Percentiles rank a stretch among this genome's conserved stretches.
phyloP scores from a whole-genome alignment of 1,140 invertebrate species.

The Drosophila funebris region DNA sequence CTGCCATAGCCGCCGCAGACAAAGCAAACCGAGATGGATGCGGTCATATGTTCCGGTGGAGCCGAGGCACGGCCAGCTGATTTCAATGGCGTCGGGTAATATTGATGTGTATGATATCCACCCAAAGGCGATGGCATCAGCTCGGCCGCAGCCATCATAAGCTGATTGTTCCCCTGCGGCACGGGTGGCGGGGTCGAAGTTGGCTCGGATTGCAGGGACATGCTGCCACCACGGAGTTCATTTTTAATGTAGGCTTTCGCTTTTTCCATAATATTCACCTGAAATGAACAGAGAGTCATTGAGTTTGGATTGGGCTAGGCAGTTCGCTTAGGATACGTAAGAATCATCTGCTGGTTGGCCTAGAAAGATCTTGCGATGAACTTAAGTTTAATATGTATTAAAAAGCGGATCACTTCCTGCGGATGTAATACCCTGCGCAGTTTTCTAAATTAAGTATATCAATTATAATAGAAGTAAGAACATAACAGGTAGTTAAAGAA shows the following conservation, averaged over 20 bases:
- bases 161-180: constrained; percentile 29
- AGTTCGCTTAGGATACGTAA: too few species aligned
- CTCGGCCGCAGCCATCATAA: constrained; percentile 36
- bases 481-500: too few species aligned
- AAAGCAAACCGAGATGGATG: constrained; percentile 87
- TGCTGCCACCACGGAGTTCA: constrained; percentile 84
- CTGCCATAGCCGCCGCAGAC: constrained; percentile 92
- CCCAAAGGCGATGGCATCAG: constrained; percentile 61
- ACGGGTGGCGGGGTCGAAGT: constrained; percentile 32
- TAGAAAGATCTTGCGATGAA: too few species aligned
- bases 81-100: constrained; percentile 41
- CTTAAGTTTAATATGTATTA: too few species aligned
- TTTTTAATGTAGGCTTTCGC: constrained; percentile 87
- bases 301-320: too few species aligned
- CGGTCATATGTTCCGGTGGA: constrained; percentile 48
- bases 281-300: background rate
- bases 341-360: too few species aligned
- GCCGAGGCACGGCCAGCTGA: constrained; percentile 60
- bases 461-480: too few species aligned
- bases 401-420: too few species aligned
- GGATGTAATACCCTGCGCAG: too few species aligned
- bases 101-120: constrained; percentile 36
- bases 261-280: constrained; percentile 85
- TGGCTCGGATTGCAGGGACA: constrained; percentile 62
- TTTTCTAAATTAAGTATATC: too few species aligned